phyloP scores from a whole-genome alignment of 1,140 invertebrate genomes.

The Antheraea pernyi region DNA sequence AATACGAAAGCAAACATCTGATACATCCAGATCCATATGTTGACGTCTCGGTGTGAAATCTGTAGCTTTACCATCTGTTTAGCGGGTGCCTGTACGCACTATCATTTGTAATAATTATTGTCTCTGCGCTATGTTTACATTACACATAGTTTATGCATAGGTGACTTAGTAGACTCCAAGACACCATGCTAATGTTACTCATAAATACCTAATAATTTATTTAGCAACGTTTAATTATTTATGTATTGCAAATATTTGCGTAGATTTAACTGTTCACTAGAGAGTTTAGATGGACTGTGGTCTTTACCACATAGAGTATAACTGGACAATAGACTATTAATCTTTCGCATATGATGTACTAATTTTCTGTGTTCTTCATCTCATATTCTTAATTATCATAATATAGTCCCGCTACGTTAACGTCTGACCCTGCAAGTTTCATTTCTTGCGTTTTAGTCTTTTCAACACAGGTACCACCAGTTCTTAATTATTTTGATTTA shows the following conservation, averaged over 20 bases:
- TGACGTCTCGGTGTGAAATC: conserved; percentile 76
- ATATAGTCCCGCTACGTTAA: no score
- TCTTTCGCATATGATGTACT: no score
- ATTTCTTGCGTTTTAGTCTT: no score
- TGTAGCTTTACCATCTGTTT: conserved; percentile 77
- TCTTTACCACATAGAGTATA: no score
- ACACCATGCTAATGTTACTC: conserved; percentile 21
- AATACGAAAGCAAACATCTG: conserved; percentile 73
- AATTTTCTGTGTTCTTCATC: no score
- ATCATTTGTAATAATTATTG: conserved; percentile 79
- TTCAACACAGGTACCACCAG: no score
- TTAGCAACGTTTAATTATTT: not conserved
- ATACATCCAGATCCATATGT: conserved; percentile 78
- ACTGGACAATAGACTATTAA: no score
- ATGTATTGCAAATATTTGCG: conserved; percentile 18
- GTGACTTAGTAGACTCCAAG: conserved; percentile 32
- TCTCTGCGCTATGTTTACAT: conserved; percentile 71
- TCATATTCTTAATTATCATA: no score
- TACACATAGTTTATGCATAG: conserved; percentile 37
- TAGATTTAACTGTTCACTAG: not conserved
- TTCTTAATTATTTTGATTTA: no score
- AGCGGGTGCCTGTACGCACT: conserved; percentile 68
- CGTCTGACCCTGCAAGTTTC: no score
- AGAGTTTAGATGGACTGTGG: no score
- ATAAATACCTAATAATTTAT: not conserved